Evolutionary conservation across 2,797 vertebrate species (phyloP).

Genomic region (Darevskia nairensis): DNA sequence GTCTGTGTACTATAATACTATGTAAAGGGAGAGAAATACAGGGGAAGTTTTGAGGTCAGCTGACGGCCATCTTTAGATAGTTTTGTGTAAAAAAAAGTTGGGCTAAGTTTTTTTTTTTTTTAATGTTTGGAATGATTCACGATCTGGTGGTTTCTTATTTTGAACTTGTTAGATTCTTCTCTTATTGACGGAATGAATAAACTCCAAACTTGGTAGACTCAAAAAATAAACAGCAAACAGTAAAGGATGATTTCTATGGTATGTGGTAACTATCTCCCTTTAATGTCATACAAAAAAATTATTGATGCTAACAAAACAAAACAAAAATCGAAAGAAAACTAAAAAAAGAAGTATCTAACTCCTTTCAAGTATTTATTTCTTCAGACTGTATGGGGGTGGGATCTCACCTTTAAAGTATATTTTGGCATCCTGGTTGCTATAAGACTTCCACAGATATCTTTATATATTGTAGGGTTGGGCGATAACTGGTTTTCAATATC

Average conservation of each 20-base stretch:
- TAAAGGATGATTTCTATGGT: conserved; percentile 13
- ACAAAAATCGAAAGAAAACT: conserved; percentile 27
- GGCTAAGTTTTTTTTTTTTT: background rate
- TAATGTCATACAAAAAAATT: background rate
- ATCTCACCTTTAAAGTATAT: conserved; percentile 65
- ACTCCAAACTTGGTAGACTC: rapidly evolving
- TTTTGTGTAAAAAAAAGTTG: background rate
- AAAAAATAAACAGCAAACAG: conserved; percentile 37
- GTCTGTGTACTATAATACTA: background rate
- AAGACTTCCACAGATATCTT: conserved; percentile 14
- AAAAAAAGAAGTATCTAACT: background rate
- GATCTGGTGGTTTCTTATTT: background rate
- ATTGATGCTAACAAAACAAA: no score
- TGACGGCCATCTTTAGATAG: background rate
- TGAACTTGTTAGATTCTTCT: conserved; percentile 33
- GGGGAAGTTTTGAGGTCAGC: background rate
- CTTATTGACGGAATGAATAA: background rate
- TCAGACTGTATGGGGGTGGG: conserved; percentile 41
- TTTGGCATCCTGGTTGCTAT: conserved; percentile 37
- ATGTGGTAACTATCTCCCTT: conserved; percentile 47
- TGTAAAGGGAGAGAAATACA: background rate
- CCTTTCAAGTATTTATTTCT: conserved; percentile 63
- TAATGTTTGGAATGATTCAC: rapidly evolving
- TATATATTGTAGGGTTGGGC: background rate
- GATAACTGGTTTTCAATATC: no score